Percentiles rank a stretch among this genome's conserved stretches.
These are phyloP conservation scores for Helicolenus hilgendorfi DNA, from an alignment of 2,797 vertebrate genomes.

Conservation along the genomic window DNA sequence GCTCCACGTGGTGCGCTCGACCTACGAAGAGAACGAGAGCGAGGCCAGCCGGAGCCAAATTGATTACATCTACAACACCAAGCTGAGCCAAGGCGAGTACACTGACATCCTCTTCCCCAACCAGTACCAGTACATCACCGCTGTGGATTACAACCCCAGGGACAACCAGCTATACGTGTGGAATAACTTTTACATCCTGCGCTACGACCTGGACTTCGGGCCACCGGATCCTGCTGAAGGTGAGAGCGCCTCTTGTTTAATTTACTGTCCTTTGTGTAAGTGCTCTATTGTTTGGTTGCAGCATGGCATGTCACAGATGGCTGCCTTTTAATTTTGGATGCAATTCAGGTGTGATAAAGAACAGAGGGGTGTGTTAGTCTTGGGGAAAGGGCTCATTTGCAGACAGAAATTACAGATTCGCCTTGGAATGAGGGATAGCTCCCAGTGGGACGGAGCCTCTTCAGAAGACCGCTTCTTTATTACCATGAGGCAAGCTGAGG, in stretches of 20 bases:
- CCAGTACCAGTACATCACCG: slow-evolving; percentile 98
- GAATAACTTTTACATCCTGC: slow-evolving; percentile 99
- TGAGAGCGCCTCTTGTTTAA: slow-evolving; percentile 78
- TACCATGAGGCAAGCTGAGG: slow-evolving; percentile 69
- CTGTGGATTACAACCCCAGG: slow-evolving; percentile 99
- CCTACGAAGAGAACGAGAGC: slow-evolving; percentile 98
- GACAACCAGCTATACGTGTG: slow-evolving; percentile 99
- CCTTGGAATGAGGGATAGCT: slow-evolving; percentile 73
- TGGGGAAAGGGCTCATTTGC: slow-evolving; percentile 83
- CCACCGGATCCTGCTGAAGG: slow-evolving; percentile 97
- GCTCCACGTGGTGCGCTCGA: slow-evolving; percentile 97
- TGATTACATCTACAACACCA: slow-evolving; percentile 98
- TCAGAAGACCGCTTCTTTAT: slow-evolving; percentile 70
- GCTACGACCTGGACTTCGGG: slow-evolving; percentile 97
- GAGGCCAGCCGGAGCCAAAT: slow-evolving; percentile 96
- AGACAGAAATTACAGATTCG: slow-evolving; percentile 85
- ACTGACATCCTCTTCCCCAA: slow-evolving; percentile 97
- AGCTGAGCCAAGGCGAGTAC: slow-evolving; percentile 94
- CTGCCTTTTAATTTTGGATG: slow-evolving; percentile 83
- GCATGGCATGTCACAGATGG: slow-evolving; percentile 70
- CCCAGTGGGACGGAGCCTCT: slow-evolving; percentile 50
- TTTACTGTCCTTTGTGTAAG: slow-evolving; percentile 41
- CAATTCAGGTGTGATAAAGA: slow-evolving; percentile 78
- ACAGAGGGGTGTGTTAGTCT: slow-evolving; percentile 72
- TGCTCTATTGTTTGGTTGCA: slow-evolving; percentile 58